Evolutionary conservation across 2,888 invertebrate genomes (phyloP).

Genomic region (Homarus gammarus): DNA sequence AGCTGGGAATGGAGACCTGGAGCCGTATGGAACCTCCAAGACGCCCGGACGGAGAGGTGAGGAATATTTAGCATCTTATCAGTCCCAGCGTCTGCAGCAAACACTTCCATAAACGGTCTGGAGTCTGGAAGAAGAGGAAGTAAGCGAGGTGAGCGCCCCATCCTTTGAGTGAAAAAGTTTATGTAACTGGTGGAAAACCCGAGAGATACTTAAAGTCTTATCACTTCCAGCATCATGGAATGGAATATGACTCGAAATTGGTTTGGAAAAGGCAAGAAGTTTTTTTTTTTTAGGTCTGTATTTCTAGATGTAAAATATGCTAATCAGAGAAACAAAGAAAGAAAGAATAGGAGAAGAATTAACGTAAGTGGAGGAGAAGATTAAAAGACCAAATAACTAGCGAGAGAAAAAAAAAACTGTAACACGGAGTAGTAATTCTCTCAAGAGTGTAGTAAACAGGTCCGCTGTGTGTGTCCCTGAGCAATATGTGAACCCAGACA

Average conservation of each 20-base stretch:
- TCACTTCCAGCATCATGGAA: constrained; percentile 43
- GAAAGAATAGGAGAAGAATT: constrained; percentile 8
- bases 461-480: background rate
- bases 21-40: constrained; percentile 12
- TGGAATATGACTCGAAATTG: constrained; percentile 41
- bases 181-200: constrained; percentile 48
- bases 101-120: constrained; percentile 55
- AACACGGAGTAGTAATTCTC: background rate
- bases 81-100: constrained; percentile 49
- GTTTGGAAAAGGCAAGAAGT: constrained; percentile 27
- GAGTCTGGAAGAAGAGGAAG: constrained; percentile 46
- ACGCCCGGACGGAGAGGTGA: constrained; percentile 58
- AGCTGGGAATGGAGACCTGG: constrained; percentile 44
- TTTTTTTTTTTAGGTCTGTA: too few relatives aligned
- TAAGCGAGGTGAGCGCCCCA: constrained; percentile 44
- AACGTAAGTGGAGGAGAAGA: constrained; percentile 22
- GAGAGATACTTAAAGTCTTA: constrained; percentile 38
- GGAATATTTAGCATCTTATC: constrained; percentile 70
- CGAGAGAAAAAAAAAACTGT: background rate
- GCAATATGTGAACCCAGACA: background rate
- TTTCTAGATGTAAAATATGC: constrained; percentile 47
- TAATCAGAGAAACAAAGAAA: constrained; percentile 12
- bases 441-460: too few relatives aligned
- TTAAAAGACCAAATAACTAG: background rate
- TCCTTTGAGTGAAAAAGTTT: constrained; percentile 55